phyloP scores from a whole-genome alignment of 2,113 vertebrate genomes.

The Hydrochoerus hydrochaeris region DNA sequence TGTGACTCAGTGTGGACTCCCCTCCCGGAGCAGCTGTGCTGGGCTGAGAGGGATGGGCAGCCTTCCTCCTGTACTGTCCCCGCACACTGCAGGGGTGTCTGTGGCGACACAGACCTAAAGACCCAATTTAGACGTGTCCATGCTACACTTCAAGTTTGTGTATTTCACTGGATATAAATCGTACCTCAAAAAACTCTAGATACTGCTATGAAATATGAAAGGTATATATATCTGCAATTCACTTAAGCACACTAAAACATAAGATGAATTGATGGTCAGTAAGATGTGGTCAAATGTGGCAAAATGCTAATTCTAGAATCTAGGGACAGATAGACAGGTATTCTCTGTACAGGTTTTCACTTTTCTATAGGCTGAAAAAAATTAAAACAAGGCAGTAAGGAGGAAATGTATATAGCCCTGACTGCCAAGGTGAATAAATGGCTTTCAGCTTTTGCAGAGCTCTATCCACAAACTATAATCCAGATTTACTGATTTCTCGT shows the following conservation, averaged over 20 bases:
- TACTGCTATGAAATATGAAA: not conserved
- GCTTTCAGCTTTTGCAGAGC: not conserved
- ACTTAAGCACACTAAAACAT: constrained; percentile 10
- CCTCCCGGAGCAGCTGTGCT: not conserved
- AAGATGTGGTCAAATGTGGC: not conserved
- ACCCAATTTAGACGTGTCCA: not conserved
- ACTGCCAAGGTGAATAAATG: not conserved
- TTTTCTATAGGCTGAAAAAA: not conserved
- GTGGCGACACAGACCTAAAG: not conserved
- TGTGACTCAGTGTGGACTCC: not conserved
- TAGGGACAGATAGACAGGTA: not conserved
- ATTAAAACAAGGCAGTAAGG: not conserved
- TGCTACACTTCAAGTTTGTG: not conserved
- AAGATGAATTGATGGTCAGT: not conserved
- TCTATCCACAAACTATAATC: not conserved
- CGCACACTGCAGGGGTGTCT: not conserved
- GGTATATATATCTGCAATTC: not conserved
- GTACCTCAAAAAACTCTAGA: not conserved
- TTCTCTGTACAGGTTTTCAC: not conserved
- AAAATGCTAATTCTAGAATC: not conserved
- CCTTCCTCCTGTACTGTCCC: not conserved
- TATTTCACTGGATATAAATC: not conserved
- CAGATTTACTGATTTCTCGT: not conserved
- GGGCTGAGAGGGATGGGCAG: not conserved
- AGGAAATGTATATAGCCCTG: not conserved